Conservation (phyloP, 2,888 invertebrate species). For the Odontocolon sp. region DNA sequence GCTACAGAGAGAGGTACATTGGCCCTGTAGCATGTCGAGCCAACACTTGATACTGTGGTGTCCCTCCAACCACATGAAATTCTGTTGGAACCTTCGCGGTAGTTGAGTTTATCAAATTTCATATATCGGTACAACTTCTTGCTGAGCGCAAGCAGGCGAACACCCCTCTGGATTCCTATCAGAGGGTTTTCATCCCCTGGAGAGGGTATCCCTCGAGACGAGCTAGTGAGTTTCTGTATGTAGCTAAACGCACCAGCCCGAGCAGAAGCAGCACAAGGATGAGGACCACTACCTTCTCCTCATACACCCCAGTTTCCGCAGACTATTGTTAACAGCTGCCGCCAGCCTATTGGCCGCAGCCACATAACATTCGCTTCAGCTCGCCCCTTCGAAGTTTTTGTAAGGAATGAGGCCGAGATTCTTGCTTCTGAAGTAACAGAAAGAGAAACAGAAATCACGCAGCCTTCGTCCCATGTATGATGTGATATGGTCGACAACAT, state of each 20-base stretch:
- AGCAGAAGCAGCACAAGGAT: slow-evolving; percentile 4
- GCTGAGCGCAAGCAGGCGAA: slow-evolving; percentile 27
- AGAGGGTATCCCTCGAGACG: slow-evolving; percentile 17
- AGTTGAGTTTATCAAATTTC: slow-evolving; percentile 70
- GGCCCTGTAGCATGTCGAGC: not conserved
- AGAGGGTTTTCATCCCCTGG: slow-evolving; percentile 47
- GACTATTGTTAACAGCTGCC: slow-evolving; percentile 73
- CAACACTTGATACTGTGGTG: not conserved
- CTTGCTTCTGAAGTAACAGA: too few relatives aligned
- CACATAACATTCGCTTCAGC: slow-evolving; percentile 53
- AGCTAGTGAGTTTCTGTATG: slow-evolving; percentile 9
- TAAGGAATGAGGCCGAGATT: not conserved
- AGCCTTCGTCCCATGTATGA: too few relatives aligned
- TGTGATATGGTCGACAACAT: too few relatives aligned
- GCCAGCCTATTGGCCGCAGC: slow-evolving; percentile 67
- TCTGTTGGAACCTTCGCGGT: slow-evolving; percentile 3
- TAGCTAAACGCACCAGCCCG: slow-evolving; percentile 14
- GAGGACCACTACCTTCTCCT: slow-evolving; percentile 9
- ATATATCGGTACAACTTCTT: slow-evolving; percentile 66
- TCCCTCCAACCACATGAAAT: not conserved
- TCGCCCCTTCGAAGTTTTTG: not conserved
- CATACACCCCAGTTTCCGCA: slow-evolving; percentile 50
- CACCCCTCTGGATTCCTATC: slow-evolving; percentile 29
- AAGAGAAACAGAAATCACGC: too few relatives aligned
- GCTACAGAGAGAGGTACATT: not conserved